These are phyloP conservation scores for Drosophila kurseongensis DNA, from an alignment of 1,140 invertebrate species.

Conservation along the genomic window DNA sequence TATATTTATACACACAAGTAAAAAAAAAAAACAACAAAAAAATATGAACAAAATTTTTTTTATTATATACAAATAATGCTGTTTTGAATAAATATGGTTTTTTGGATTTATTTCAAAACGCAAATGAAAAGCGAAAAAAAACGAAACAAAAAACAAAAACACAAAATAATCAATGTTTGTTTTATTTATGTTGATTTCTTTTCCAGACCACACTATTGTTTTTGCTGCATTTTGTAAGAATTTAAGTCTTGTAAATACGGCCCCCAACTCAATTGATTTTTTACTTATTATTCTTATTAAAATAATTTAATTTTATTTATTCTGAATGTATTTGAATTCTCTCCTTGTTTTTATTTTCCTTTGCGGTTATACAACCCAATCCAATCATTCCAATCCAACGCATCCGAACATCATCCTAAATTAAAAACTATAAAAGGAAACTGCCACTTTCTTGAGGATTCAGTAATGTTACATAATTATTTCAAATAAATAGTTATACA, in stretches of 20 bases:
- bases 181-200: conserved; percentile 49
- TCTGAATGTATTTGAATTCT: neutral
- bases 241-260: neutral
- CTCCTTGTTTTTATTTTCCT: neutral
- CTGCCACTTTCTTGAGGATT: conserved; percentile 67
- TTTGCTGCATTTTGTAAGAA: neutral
- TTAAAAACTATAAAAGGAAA: conserved; percentile 45
- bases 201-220: conserved; percentile 5
- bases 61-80: conserved; percentile 71
- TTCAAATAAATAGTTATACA: conserved; percentile 36
- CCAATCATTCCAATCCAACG: neutral
- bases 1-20: conserved; percentile 46
- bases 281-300: neutral
- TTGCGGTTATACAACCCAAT: conserved; percentile 1
- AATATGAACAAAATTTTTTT: conserved; percentile 49
- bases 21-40: conserved; percentile 37
- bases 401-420: conserved; percentile 3
- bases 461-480: conserved; percentile 25
- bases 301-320: neutral
- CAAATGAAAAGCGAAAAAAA: conserved; percentile 59
- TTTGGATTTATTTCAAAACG: conserved; percentile 84
- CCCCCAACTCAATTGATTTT: too few relatives aligned
- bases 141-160: conserved; percentile 53
- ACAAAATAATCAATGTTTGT: conserved; percentile 58
- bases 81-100: conserved; percentile 85